Conservation (phyloP, 2,888 invertebrate genomes). For the Ligdia adustata region DNA sequence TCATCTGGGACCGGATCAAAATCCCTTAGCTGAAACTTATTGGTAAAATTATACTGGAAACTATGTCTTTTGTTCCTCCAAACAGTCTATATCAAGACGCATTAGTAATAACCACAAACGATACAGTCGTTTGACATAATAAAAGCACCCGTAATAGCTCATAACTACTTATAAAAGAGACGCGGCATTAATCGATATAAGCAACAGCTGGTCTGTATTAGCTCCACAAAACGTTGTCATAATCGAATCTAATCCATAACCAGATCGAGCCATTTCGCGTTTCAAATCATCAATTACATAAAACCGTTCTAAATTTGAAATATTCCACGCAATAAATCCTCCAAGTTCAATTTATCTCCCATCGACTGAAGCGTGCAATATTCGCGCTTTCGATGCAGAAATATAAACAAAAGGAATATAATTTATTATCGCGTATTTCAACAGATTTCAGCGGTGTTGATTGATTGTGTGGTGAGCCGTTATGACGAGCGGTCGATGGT, state of each 20-base stretch:
- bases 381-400: conserved; percentile 19
- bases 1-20: no score
- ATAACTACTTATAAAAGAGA: no score
- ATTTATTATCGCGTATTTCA: conserved; percentile 25
- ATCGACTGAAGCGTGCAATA: conserved; percentile 2
- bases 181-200: no score
- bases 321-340: conserved; percentile 7
- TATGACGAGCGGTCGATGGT: conserved; percentile 15
- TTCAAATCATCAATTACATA: conserved; percentile 4
- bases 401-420: conserved; percentile 23
- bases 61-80: no score
- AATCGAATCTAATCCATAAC: not conserved
- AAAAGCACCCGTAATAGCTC: no score
- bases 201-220: not conserved
- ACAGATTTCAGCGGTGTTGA: conserved; percentile 28
- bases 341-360: conserved; percentile 1
- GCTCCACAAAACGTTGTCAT: not conserved
- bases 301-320: conserved; percentile 3
- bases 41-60: no score
- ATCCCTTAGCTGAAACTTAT: no score
- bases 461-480: conserved; percentile 29
- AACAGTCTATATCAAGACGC: no score
- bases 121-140: no score
- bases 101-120: no score
- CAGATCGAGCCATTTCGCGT: not conserved